Conservation (phyloP, 1,140 invertebrate species). For the Rhagoletis pomonella region DNA sequence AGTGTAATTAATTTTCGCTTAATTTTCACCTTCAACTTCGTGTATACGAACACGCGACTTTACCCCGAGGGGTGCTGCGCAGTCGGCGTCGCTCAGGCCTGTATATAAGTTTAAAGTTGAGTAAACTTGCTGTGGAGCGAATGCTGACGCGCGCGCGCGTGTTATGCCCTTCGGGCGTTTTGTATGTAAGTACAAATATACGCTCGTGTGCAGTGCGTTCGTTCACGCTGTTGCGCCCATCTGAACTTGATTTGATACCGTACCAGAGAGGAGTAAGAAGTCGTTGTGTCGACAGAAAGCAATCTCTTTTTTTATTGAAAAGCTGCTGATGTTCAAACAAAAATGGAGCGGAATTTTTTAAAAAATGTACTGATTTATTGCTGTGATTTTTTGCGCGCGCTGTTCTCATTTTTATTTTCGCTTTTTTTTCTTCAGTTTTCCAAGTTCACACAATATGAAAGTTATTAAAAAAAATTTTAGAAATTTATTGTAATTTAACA, state of each 20-base stretch:
- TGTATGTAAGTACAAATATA: background rate
- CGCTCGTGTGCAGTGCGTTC: background rate
- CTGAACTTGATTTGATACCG: background rate
- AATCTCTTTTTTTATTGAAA: conserved; percentile 25
- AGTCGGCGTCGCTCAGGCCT: no score
- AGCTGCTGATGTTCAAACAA: conserved; percentile 32
- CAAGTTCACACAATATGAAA: conserved; percentile 5
- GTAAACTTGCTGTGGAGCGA: background rate
- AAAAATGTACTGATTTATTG: conserved; percentile 58
- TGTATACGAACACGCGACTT: no score
- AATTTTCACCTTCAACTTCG: no score
- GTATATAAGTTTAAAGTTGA: conserved; percentile 37
- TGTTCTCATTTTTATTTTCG: conserved; percentile 53
- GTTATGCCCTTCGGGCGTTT: background rate
- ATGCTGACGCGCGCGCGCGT: background rate
- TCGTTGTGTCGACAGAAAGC: background rate
- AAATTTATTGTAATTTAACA: background rate
- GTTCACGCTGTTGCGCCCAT: background rate
- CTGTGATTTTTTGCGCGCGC: conserved; percentile 56
- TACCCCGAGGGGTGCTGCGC: no score
- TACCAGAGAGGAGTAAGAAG: conserved; percentile 17
- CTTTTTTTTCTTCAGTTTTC: background rate
- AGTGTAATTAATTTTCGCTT: no score
- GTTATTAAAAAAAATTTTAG: background rate
- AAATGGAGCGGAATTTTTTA: conserved; percentile 56